Percentiles rank a stretch among this genome's conserved stretches.
phyloP scores from a whole-genome alignment of 1,140 invertebrate genomes.

The Melitaea cinxia region DNA sequence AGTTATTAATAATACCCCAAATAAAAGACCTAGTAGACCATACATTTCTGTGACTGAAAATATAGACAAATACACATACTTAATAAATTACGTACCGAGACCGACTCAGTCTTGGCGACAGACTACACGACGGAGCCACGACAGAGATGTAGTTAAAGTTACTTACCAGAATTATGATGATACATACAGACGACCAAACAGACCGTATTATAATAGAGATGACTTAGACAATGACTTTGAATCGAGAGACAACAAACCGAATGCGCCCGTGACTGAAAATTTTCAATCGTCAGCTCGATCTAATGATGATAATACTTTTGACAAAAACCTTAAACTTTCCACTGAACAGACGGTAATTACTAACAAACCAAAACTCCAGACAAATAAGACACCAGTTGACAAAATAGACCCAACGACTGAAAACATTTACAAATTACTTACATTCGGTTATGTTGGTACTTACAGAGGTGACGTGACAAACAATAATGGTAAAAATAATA shows the following conservation, averaged over 20 bases:
- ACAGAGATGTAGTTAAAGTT: slow-evolving; percentile 74
- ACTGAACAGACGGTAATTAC: slow-evolving; percentile 27
- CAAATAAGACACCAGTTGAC: slow-evolving; percentile 38
- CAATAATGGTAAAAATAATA: slow-evolving; percentile 34
- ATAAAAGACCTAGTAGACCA: slow-evolving; percentile 70
- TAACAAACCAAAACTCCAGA: slow-evolving; percentile 23
- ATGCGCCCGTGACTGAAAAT: slow-evolving; percentile 39
- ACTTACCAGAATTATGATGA: slow-evolving; percentile 75
- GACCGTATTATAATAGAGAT: slow-evolving; percentile 69
- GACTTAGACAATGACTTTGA: slow-evolving; percentile 55
- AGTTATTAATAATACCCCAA: slow-evolving; percentile 65
- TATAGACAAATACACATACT: slow-evolving; percentile 73
- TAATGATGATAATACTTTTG: slow-evolving; percentile 50
- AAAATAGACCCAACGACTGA: slow-evolving; percentile 61
- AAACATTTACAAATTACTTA: slow-evolving; percentile 69
- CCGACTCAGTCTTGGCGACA: slow-evolving; percentile 70
- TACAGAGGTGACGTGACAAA: slow-evolving; percentile 53
- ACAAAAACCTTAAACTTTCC: slow-evolving; percentile 38
- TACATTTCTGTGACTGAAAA: slow-evolving; percentile 75
- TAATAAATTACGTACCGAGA: slow-evolving; percentile 76
- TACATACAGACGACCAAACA: slow-evolving; percentile 71
- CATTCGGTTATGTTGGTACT: slow-evolving; percentile 73
- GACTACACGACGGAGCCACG: slow-evolving; percentile 57
- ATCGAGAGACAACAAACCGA: slow-evolving; percentile 53
- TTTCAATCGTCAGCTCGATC: slow-evolving; percentile 64